A percentile compares a stretch with the other conserved stretches of the same genome.
Evolutionary conservation across 1,140 invertebrate genomes (phyloP).

Genomic region (Whitmania pigra): DNA sequence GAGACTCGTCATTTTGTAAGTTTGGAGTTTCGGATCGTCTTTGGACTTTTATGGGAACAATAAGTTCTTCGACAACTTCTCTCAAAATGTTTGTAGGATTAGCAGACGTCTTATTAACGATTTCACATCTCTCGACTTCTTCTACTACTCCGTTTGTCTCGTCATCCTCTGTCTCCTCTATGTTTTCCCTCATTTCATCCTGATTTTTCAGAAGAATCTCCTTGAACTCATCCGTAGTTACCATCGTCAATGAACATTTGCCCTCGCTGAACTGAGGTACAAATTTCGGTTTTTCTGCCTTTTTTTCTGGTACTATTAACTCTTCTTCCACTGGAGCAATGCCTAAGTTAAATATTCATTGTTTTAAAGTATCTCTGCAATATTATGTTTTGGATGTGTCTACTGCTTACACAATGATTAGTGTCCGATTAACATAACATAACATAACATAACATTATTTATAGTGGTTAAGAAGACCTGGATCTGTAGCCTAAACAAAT

Average conservation of each 20-base stretch:
- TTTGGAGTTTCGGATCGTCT: not conserved
- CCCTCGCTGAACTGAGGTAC: not conserved
- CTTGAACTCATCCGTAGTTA: not conserved
- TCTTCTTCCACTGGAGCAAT: not conserved
- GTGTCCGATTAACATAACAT: too few species aligned
- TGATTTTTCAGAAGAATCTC: not conserved
- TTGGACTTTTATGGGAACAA: not conserved
- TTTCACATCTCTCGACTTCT: not conserved
- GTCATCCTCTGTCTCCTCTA: not conserved
- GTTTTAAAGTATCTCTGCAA: too few species aligned
- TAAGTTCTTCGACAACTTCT: slow-evolving; percentile 3
- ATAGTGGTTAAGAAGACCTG: too few species aligned
- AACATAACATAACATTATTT: too few species aligned
- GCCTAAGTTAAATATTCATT: not conserved
- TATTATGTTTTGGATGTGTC: too few species aligned
- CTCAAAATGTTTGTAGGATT: not conserved
- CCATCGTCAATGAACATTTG: not conserved
- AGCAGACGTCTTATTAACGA: not conserved
- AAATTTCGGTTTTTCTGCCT: not conserved
- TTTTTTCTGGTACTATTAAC: slow-evolving; percentile 5
- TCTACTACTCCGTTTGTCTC: not conserved
- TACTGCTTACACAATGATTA: too few species aligned
- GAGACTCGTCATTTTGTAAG: not conserved
- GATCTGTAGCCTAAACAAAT: too few species aligned
- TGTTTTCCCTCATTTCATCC: not conserved